A percentile compares a stretch with the other conserved stretches of the same genome.
Evolutionary conservation across 2,113 vertebrate species (phyloP).

Genomic region (Dolichotis patagonum): DNA sequence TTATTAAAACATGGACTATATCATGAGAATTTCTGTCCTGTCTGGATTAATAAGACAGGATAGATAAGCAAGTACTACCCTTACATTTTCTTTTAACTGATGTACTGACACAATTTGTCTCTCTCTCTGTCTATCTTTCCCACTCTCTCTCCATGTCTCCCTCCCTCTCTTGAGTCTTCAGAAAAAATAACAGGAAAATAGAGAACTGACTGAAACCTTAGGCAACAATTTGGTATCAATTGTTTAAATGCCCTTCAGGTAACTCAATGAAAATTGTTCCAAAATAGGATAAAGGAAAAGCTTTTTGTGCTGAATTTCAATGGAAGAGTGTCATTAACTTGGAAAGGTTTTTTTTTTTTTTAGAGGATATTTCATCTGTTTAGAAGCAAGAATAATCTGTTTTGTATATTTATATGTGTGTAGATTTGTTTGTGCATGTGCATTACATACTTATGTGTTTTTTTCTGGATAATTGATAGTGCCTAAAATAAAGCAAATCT

Average conservation of each 20-base stretch:
- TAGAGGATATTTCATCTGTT: not conserved
- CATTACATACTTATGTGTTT: not conserved
- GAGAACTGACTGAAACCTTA: not conserved
- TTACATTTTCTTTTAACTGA: not conserved
- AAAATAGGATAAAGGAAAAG: not conserved
- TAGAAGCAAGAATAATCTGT: not conserved
- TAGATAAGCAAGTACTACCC: not conserved
- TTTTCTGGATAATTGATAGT: not conserved
- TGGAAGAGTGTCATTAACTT: not conserved
- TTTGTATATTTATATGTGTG: not conserved
- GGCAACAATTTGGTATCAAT: not conserved
- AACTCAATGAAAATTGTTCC: not conserved
- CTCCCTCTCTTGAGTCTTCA: not conserved
- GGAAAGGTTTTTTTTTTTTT: not conserved
- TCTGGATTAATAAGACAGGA: not conserved
- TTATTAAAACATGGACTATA: not conserved
- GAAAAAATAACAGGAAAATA: not conserved
- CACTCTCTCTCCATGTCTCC: not conserved
- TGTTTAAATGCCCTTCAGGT: not conserved
- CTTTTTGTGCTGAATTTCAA: not conserved
- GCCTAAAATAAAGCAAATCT: not conserved
- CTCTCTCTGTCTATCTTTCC: not conserved
- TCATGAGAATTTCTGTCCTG: not conserved
- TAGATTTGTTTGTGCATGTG: not conserved
- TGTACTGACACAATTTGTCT: not conserved